These are phyloP conservation scores for Xanthia icteritia DNA, from an alignment of 2,888 invertebrate genomes.

Conservation along the genomic window DNA sequence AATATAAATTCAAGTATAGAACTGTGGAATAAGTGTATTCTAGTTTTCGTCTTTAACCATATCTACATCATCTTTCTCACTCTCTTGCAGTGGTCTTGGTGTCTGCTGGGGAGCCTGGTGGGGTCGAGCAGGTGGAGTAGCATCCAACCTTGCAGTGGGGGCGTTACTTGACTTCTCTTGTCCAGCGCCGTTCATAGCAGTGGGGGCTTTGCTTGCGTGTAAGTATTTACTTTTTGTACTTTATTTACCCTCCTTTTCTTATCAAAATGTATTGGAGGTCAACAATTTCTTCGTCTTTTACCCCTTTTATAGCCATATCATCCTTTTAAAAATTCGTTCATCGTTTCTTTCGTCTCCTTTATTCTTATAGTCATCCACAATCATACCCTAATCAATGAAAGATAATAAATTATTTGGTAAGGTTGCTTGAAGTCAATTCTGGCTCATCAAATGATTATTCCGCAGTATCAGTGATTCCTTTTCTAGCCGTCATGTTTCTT, in stretches of 20 bases:
- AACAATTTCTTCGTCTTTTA: too few species aligned
- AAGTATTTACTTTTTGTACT: slow-evolving; percentile 67
- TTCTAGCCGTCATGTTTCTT: neutral
- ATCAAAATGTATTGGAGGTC: neutral
- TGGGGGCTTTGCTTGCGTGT: slow-evolving; percentile 90
- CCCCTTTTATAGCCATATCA: neutral
- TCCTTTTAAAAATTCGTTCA: neutral
- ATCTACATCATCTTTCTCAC: neutral
- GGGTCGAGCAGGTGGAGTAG: slow-evolving; percentile 92
- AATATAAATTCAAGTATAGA: neutral
- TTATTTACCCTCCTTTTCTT: too few species aligned
- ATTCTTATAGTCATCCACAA: too few species aligned
- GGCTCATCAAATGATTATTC: neutral
- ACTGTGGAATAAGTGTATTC: neutral
- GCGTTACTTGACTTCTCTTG: slow-evolving; percentile 91
- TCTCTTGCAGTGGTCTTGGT: slow-evolving; percentile 89
- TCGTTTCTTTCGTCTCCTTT: too few species aligned
- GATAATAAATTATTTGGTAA: neutral
- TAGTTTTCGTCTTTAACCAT: neutral
- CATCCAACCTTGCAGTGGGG: slow-evolving; percentile 92
- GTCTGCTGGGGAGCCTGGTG: slow-evolving; percentile 92
- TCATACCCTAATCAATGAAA: too few species aligned
- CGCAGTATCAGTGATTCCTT: slow-evolving; percentile 78
- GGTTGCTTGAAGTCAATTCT: neutral
- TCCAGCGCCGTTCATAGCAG: slow-evolving; percentile 91